Evolutionary conservation across 1,140 invertebrate genomes (phyloP).

Genomic region (Phortica variegata): DNA sequence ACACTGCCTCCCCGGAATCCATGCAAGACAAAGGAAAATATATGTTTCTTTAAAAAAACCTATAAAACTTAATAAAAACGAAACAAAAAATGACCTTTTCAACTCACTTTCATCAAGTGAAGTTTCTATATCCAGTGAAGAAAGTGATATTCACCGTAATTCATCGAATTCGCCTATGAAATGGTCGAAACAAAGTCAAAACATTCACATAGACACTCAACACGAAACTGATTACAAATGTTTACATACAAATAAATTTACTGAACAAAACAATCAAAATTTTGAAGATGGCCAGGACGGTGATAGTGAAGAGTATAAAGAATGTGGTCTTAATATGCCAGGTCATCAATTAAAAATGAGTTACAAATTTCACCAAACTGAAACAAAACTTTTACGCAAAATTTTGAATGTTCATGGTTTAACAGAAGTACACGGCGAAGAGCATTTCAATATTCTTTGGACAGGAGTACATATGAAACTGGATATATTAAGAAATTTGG

Average conservation of each 20-base stretch:
- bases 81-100: too few relatives aligned
- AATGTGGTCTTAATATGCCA: slow-evolving; percentile 61
- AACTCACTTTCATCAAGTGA: slow-evolving; percentile 48
- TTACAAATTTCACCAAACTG: slow-evolving; percentile 78
- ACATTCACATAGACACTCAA: slow-evolving; percentile 4
- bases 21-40: too few relatives aligned
- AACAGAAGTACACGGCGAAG: slow-evolving; percentile 64
- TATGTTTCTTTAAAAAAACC: too few relatives aligned
- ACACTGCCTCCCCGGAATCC: too few relatives aligned
- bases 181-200: too few relatives aligned
- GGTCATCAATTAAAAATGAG: slow-evolving; percentile 74
- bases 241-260: slow-evolving; percentile 14
- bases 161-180: too few relatives aligned
- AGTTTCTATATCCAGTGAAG: slow-evolving; percentile 44
- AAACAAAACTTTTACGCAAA: slow-evolving; percentile 74
- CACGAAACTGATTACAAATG: slow-evolving; percentile 39
- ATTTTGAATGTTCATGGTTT: slow-evolving; percentile 75
- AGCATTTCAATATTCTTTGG: slow-evolving; percentile 87
- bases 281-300: slow-evolving; percentile 28
- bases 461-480: slow-evolving; percentile 89
- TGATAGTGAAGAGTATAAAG: slow-evolving; percentile 35
- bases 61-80: too few relatives aligned
- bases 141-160: slow-evolving; percentile 32
- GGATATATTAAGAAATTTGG: slow-evolving; percentile 75
- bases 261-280: slow-evolving; percentile 12